A percentile compares a stretch with the other conserved stretches of the same genome.
Evolutionary conservation across 2,888 invertebrate species (phyloP).

Genomic region (Epinotia ramella): DNA sequence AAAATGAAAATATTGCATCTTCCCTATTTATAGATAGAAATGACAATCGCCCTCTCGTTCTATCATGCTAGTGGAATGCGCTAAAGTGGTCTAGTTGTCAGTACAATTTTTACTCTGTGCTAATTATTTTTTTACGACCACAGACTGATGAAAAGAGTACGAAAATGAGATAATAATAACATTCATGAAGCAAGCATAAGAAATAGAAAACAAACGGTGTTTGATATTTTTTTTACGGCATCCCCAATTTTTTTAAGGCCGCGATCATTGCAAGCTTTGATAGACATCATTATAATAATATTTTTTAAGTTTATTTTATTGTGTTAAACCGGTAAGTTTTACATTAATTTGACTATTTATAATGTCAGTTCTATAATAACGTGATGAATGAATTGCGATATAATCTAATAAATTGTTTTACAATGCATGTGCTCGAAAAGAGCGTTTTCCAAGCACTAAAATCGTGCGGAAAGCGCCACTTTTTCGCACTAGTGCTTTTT

Average conservation of each 20-base stretch:
- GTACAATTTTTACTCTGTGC: conserved; percentile 14
- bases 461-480: too few species aligned
- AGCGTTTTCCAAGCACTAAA: too few species aligned
- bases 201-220: conserved; percentile 55
- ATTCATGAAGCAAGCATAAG: conserved; percentile 49
- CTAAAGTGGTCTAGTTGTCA: background rate
- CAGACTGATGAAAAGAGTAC: conserved; percentile 44
- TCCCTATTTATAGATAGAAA: too few species aligned
- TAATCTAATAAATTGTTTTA: conserved; percentile 21
- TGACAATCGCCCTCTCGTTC: too few species aligned
- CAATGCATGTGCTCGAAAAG: too few species aligned
- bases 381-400: conserved; percentile 10
- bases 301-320: conserved; percentile 45
- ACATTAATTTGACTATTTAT: background rate
- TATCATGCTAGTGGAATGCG: too few species aligned
- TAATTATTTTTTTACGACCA: conserved; percentile 45
- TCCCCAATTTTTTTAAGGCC: conserved; percentile 54
- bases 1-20: too few species aligned
- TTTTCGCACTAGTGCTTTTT: too few species aligned
- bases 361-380: background rate
- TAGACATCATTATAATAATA: conserved; percentile 38
- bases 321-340: conserved; percentile 41
- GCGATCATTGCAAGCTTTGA: conserved; percentile 46
- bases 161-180: conserved; percentile 45
- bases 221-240: conserved; percentile 60